Evolutionary conservation across 2,113 vertebrate species (phyloP), one percentile per base, ranked within the genome.

Genomic region (Anarrhichthys ocellatus): DNA sequence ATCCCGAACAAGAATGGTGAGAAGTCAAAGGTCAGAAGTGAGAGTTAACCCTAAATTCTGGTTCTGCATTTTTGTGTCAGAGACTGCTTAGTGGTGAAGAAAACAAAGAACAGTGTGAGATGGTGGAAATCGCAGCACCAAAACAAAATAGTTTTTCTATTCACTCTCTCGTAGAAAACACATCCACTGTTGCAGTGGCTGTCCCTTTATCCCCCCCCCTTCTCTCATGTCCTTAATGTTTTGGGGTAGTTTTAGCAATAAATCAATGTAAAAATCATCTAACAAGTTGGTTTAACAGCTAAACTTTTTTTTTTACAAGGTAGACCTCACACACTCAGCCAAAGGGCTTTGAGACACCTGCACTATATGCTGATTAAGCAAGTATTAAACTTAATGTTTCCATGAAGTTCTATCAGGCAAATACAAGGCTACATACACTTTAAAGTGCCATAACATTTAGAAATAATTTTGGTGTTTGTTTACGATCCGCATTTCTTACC

Each of bases 301-400:
- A 40, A 3, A 46, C 29, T n/a, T 10, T 48, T 44, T 50, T 87
- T 87, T 84, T 74, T n/a, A 89, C 52, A 87, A 82, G 56, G 65
- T 40, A 61, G 85, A 90, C 88, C 88, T 84, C 89, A 87, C 88
- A 85, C 87, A 77, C 54, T 65, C 48, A 50, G 59, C 81, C 72
- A 63, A 10, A 32, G 82, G 79, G 73, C 70, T 20, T 14, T 14
- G 63, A 83, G 29, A 90, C 81, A 90, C 70, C 86, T 92, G 90
- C 15, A 32, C 64, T 50, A 48, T 59, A 52, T 67, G 22, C 46
- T 69, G 54, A 78, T 76, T 66, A 87, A 87, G 85, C 68, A 62
- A 29, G 68, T 75, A 38, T 72, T 78, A 85, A 85, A 89, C 36
- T 11, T 62, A 34, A 76, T 48, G 27, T 79, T 73, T 83, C 67